phyloP scores from a whole-genome alignment of 1,140 invertebrate genomes.

The Solen grandis region DNA sequence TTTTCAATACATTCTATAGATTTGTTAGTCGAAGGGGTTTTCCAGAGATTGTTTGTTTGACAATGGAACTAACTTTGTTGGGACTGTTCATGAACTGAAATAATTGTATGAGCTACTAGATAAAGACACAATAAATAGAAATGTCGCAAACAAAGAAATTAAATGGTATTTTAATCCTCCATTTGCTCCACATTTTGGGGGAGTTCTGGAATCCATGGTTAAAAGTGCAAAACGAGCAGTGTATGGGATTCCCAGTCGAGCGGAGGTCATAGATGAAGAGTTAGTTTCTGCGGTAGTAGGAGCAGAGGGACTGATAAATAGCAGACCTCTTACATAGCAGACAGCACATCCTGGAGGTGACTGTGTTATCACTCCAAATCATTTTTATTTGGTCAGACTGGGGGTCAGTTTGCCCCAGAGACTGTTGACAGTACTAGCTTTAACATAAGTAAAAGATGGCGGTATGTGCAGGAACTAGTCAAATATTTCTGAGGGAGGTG shows the following conservation, averaged over 20 bases:
- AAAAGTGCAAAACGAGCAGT: neutral
- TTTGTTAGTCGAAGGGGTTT: neutral
- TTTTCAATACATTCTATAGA: constrained; percentile 4
- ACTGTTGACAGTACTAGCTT: constrained; percentile 6
- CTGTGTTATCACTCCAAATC: constrained; percentile 32
- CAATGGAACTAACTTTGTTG: neutral
- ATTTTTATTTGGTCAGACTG: constrained; percentile 38
- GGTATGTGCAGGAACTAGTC: constrained; percentile 39
- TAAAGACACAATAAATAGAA: neutral
- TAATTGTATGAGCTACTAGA: neutral
- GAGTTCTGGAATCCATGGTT: neutral
- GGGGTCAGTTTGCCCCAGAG: constrained; percentile 38
- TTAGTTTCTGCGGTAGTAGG: constrained; percentile 11
- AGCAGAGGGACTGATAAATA: constrained; percentile 28
- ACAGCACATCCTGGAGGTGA: constrained; percentile 24
- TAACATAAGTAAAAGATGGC: constrained; percentile 23
- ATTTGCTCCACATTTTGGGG: neutral
- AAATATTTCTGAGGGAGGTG: constrained; percentile 51
- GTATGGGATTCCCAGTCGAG: neutral
- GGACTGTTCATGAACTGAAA: neutral
- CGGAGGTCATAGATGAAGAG: constrained; percentile 48
- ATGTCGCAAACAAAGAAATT: neutral
- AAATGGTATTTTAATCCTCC: neutral
- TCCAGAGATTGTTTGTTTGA: neutral
- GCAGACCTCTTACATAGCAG: constrained; percentile 26